A percentile compares a stretch with the other conserved stretches of the same genome.
Conservation (phyloP, 2,888 invertebrate genomes). For the Lochmaea capreae region DNA sequence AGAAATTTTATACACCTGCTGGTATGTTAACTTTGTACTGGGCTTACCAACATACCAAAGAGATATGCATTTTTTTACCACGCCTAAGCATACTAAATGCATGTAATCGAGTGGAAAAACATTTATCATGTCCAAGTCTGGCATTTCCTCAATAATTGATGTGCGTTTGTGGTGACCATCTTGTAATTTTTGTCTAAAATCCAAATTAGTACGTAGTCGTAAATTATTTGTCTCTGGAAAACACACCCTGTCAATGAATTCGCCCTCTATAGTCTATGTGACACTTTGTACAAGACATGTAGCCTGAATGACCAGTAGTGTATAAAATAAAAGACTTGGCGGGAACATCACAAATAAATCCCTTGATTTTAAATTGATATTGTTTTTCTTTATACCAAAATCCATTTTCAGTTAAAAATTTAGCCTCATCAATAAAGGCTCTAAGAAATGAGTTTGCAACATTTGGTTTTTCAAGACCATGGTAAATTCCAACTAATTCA, state of each 20-base stretch:
- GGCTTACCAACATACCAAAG: constrained; percentile 34
- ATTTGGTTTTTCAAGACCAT: constrained; percentile 46
- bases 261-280: constrained; percentile 32
- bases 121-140: constrained; percentile 48
- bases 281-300: constrained; percentile 49
- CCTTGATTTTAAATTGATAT: constrained; percentile 40
- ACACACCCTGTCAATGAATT: constrained; percentile 34
- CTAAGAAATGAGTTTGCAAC: constrained; percentile 39
- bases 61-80: constrained; percentile 38
- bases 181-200: constrained; percentile 34
- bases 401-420: constrained; percentile 30
- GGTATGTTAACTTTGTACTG: constrained; percentile 20
- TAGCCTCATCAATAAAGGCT: constrained; percentile 39
- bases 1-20: constrained; percentile 18
- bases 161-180: constrained; percentile 42
- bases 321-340: constrained; percentile 45
- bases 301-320: constrained; percentile 45
- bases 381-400: constrained; percentile 22
- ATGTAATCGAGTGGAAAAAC: constrained; percentile 48
- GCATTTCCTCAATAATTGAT: constrained; percentile 42
- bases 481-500: constrained; percentile 45
- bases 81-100: constrained; percentile 42
- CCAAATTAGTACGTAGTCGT: constrained; percentile 32
- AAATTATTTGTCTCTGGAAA: constrained; percentile 38
- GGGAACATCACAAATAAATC: constrained; percentile 47